Conservation (phyloP, 2,113 vertebrate genomes). For the Tapirus terrestris region DNA sequence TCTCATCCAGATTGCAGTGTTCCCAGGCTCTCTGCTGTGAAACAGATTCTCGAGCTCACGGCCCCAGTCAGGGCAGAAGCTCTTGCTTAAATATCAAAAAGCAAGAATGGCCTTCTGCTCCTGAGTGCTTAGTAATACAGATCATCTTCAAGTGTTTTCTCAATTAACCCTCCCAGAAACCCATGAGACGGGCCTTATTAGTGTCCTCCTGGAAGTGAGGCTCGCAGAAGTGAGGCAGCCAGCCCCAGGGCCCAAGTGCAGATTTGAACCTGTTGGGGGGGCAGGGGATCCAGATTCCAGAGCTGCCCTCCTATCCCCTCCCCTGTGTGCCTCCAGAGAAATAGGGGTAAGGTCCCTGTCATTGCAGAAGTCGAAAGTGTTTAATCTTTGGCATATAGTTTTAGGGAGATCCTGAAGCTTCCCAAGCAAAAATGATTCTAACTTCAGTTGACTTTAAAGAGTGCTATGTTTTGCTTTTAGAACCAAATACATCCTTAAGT, state of each 20-base stretch:
- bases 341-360: background rate
- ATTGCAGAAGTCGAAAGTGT: background rate
- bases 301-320: background rate
- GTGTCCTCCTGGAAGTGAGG: background rate
- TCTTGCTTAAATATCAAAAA: background rate
- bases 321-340: fast-evolving
- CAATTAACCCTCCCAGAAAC: background rate
- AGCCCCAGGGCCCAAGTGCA: background rate
- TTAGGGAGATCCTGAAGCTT: background rate
- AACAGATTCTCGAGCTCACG: background rate
- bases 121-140: background rate
- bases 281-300: background rate
- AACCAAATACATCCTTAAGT: conserved; percentile 12
- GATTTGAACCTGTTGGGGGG: background rate
- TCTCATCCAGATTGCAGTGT: background rate
- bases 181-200: background rate
- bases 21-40: conserved; percentile 56
- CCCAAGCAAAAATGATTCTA: background rate
- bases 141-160: background rate
- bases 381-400: background rate
- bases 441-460: background rate
- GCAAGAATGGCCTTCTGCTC: too few species aligned
- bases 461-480: background rate
- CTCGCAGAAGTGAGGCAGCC: background rate
- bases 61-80: background rate